Base-by-base conservation (phyloP, 2,888 invertebrate species). In the Halictus quadricinctus region DNA sequence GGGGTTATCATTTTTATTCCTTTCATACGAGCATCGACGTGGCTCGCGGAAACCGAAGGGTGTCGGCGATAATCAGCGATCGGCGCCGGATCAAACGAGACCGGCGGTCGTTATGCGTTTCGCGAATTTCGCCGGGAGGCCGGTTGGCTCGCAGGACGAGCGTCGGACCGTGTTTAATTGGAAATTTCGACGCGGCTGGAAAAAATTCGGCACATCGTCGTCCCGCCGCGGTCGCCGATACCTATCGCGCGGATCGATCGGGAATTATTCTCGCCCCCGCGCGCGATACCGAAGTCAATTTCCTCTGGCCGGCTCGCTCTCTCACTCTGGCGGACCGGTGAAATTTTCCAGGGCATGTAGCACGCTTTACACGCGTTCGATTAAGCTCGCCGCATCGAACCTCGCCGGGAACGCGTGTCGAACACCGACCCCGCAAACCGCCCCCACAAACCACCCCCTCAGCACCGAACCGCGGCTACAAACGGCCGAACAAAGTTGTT, bases 111-210 rank as follows among this genome's bases (percentile, higher is more conserved):
- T 64, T 64, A 29, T 29, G 15, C 29, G 64, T 64, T 64, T 64
- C 64, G 64, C n/a, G 64, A 64, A 64, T 64, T 64, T 64, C 64
- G 13, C 64, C 64, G 64, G 64, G 15, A 64, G 12, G 15, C 4
- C 29, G 29, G 25, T 15, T 7, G 13, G 29, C 15, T 25, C 13
- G 64, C 64, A 29, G 66, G 25, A n/a, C 18, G 36, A 73, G 13
- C 76, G 69, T 83, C 69, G 73, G 77, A 48, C 41, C 69, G 80
- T 70, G 85, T 81, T 86, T 86, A 86, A 86, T 85, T 84, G 85
- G 81, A 85, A 84, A 80, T 85, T 78, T 66, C 69, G 36, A 58
- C 72, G 66, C 36, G 64, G 74, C 36, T 15, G 69, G 54, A 29
- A 84, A 85, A 80, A 85, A 85, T 84, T 85, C 69, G 75, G 78